Base-by-base conservation (phyloP, 2,888 invertebrate genomes). In the Globia sparganii region DNA sequence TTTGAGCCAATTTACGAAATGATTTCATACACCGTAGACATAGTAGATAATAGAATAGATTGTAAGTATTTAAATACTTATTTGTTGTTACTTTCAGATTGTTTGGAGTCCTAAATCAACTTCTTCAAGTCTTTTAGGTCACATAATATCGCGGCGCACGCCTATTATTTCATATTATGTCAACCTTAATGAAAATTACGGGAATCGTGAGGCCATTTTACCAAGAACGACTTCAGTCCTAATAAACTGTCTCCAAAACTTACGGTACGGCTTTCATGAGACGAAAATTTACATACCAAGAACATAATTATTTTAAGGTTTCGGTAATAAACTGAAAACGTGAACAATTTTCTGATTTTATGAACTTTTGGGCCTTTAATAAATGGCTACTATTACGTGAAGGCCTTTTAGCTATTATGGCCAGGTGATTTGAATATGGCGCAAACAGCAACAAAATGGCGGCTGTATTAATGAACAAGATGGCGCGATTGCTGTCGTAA, bases 321-420 rank as follows among this genome's bases (percentile, higher is more conserved):
- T 59, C 64, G 64, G 59, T 67, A 62, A 46, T 73, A 78, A 76
- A 86, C 79, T 83, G 83, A 73, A 74, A 79, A 84, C 78, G 78
- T 86, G 84, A 71, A 77, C 84, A 77, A 81, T 81, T 85, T 81
- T 78, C 81, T 71, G 81, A 81, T 77, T 86, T 85, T 81, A 85
- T 86, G 73, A 86, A 84, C 65, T 84, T 86, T 77, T 64, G 75
- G 67, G 34, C 80, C 72, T 77, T 85, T 84, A 84, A 84, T 77
- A 86, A 86, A 86, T 67, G 65, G 72, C 58, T 76, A 72, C 58
- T 59, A 71, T 86, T 66, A 86, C 53, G 80, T 40, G 65, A 65
- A 78, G 75, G 75, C 46, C 65, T 70, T 77, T 72, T 3, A 34
- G 70, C 61, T 72, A 64, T 87, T 81, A 86, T 56, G 82, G 61